Base-by-base conservation (phyloP, 2,797 vertebrate species). In the Mormyrus hasselquistii region DNA sequence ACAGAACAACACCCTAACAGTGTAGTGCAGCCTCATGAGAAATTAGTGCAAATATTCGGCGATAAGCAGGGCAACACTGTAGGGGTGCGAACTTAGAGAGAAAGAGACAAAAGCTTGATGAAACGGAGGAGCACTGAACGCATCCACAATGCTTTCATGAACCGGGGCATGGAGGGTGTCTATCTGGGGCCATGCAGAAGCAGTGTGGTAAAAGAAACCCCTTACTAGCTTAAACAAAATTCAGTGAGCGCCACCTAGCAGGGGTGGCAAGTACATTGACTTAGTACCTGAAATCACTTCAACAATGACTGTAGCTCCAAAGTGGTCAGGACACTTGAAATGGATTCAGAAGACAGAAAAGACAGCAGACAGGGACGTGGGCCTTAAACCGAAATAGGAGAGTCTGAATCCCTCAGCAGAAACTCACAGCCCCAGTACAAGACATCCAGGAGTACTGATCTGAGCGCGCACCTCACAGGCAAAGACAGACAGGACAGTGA, bases 71-170 rank as follows among this genome's bases (percentile, higher is more conserved):
- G 34, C 25, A 65, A 62, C 57, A 65, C 57, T 62, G 55, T 41
- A 65, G 86, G 38, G 14, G 34, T 87, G 41, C 3, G 89, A 89
- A 89, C 88, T 14, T 12, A 69, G 83, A 52, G 49, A 65, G 65
- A 90, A 89, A 91, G 83, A 53, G 82, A 41, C n/a, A n/a, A 88
- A 89, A 50, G 89, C 86, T 65, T 62, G 47, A 29, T 29, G 44
- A 87, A 3, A 85, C 1, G 1, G 29, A 47, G 25, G 53, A 41
- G 1, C 52, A 87, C 14, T 41, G 29, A 59, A 29, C 82, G 49
- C 19, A 52, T 7, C 73, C 29, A 44, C 19, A 50, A 84, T 49
- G 3, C 41, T 4, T 84, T 7, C 2, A 5, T 12, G 49, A 6
- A n/a, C n/a, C 47, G 52, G 22, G 82, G 44, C 49, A 49, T 5